Percentiles rank a stretch among this genome's conserved stretches.
phyloP scores from a whole-genome alignment of 2,113 vertebrate genomes.

The Syngnathus typhle region DNA sequence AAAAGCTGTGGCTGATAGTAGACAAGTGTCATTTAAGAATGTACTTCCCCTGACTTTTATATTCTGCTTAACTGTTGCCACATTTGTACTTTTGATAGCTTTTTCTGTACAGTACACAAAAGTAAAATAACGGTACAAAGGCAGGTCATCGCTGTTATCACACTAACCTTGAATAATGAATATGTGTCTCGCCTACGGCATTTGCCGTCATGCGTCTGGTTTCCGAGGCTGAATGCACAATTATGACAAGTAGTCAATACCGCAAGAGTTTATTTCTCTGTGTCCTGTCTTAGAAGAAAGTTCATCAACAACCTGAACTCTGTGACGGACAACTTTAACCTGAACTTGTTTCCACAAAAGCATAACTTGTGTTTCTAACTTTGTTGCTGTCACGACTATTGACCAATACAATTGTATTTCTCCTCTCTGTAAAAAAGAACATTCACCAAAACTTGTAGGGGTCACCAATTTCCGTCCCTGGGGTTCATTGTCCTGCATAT shows the following conservation, averaged over 20 bases:
- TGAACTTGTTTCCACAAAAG: neutral
- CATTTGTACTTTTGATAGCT: neutral
- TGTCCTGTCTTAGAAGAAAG: neutral
- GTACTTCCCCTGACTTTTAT: neutral
- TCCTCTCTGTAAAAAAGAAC: too few species aligned
- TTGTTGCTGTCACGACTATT: too few species aligned
- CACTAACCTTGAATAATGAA: slow-evolving; percentile 49
- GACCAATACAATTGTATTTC: too few species aligned
- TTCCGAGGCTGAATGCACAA: slow-evolving; percentile 32
- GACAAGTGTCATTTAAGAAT: neutral
- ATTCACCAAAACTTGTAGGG: neutral
- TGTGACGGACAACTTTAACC: neutral
- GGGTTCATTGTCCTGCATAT: too few species aligned
- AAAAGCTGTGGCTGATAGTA: slow-evolving; percentile 4
- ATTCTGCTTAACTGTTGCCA: neutral
- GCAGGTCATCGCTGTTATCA: slow-evolving; percentile 36
- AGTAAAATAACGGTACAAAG: slow-evolving; percentile 44
- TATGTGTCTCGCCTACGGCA: slow-evolving; percentile 44
- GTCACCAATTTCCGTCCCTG: too few species aligned
- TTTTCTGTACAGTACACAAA: neutral
- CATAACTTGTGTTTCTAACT: too few species aligned
- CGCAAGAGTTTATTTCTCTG: slow-evolving; percentile 16
- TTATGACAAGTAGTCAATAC: slow-evolving; percentile 9
- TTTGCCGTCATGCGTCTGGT: slow-evolving; percentile 58
- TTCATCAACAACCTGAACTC: neutral